phyloP scores from a whole-genome alignment of 2,113 vertebrate species.

The Anoura caudifer region DNA sequence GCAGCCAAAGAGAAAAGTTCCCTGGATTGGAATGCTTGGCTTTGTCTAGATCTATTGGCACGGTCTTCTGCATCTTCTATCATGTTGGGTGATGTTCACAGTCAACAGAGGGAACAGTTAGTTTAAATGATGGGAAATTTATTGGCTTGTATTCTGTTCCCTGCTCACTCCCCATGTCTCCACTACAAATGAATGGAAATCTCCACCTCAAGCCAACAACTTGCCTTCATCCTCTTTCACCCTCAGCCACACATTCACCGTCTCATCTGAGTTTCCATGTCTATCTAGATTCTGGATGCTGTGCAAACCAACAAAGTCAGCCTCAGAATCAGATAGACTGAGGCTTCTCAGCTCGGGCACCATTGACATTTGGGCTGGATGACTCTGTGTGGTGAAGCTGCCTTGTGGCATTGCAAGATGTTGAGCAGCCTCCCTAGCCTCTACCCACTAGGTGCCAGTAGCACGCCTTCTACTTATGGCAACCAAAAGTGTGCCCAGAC shows the following conservation, averaged over 20 bases:
- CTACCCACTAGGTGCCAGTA: neutral
- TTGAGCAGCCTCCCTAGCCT: neutral
- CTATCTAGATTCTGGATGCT: neutral
- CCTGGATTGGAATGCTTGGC: neutral
- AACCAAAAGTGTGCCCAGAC: neutral
- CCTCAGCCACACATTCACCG: fast-evolving
- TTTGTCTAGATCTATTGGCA: neutral
- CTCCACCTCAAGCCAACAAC: neutral
- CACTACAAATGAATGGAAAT: neutral
- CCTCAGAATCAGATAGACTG: neutral
- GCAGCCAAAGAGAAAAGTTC: neutral
- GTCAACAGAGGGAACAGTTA: neutral
- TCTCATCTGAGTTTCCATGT: neutral
- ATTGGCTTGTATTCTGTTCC: neutral
- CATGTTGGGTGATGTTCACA: neutral
- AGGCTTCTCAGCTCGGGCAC: neutral
- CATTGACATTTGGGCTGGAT: neutral
- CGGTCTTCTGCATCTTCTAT: neutral
- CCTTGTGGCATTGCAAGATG: too few species aligned
- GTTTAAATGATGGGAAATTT: neutral
- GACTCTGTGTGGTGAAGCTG: too few species aligned
- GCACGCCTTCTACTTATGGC: neutral
- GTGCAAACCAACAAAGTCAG: neutral
- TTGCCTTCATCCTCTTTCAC: neutral
- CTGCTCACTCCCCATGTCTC: neutral